A percentile compares a stretch with the other conserved stretches of the same genome.
Conservation (phyloP, 64 coral and sea anemone genomes). For the Montipora cactus region DNA sequence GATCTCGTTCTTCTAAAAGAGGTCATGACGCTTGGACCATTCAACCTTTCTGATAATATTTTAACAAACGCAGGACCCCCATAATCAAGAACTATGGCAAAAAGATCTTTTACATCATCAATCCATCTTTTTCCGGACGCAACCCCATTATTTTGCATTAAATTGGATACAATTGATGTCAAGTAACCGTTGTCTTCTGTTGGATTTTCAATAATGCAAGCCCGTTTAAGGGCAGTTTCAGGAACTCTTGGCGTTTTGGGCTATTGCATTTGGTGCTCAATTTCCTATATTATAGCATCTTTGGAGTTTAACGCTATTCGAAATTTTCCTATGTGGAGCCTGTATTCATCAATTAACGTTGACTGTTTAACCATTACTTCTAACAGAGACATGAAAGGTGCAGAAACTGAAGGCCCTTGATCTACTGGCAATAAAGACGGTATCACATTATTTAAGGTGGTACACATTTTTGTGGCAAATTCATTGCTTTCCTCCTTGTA, state of each 20-base stretch:
- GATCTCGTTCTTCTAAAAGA: background rate
- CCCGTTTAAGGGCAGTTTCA: background rate
- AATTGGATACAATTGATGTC: background rate
- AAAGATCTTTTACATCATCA: slow-evolving; percentile 54
- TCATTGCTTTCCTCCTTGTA: slow-evolving; percentile 12
- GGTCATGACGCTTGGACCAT: background rate
- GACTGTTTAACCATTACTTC: slow-evolving; percentile 16
- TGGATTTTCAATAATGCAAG: background rate
- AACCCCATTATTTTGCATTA: background rate
- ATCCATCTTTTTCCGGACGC: slow-evolving; percentile 42
- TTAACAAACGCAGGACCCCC: slow-evolving; percentile 5
- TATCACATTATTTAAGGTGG: slow-evolving; percentile 6
- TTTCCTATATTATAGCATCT: slow-evolving; percentile 3
- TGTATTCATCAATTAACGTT: slow-evolving; percentile 15
- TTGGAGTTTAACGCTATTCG: slow-evolving; percentile 11
- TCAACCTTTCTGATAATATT: background rate
- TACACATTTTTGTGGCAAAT: slow-evolving; percentile 12
- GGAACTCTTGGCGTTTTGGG: slow-evolving; percentile 8
- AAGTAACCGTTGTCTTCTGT: background rate
- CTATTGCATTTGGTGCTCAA: slow-evolving; percentile 14
- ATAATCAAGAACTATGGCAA: slow-evolving; percentile 71
- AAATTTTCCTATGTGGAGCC: background rate
- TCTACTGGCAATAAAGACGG: slow-evolving; percentile 8
- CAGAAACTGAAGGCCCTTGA: background rate
- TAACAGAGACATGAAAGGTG: slow-evolving; percentile 5